A percentile compares a stretch with the other conserved stretches of the same genome.
Evolutionary conservation across 2,113 vertebrate genomes (phyloP).

Genomic region (rat (Rattus norvegicus)): GRCr8 NC_086020.1:185991501-185992000

Average conservation of each 20-base stretch:
- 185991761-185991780: background rate
- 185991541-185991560: background rate
- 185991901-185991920: background rate
- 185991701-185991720: conserved; percentile 97
- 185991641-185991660: conserved; percentile 87
- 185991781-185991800: background rate
- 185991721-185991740: conserved; percentile 95
- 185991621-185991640: background rate
- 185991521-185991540: background rate
- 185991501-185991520: background rate
- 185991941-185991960: background rate
- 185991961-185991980: background rate
- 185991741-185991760: conserved; percentile 91
- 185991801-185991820: background rate
- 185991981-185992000: background rate
- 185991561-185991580: background rate
- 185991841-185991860: background rate
- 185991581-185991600: background rate
- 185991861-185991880: background rate
- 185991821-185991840: background rate
- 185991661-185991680: conserved; percentile 92
- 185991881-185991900: background rate
- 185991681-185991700: conserved; percentile 94
- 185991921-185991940: background rate
- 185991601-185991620: background rate